These are phyloP conservation scores for Ochropleura leucogaster DNA, from an alignment of 2,888 invertebrate genomes.

Conservation along the genomic window DNA sequence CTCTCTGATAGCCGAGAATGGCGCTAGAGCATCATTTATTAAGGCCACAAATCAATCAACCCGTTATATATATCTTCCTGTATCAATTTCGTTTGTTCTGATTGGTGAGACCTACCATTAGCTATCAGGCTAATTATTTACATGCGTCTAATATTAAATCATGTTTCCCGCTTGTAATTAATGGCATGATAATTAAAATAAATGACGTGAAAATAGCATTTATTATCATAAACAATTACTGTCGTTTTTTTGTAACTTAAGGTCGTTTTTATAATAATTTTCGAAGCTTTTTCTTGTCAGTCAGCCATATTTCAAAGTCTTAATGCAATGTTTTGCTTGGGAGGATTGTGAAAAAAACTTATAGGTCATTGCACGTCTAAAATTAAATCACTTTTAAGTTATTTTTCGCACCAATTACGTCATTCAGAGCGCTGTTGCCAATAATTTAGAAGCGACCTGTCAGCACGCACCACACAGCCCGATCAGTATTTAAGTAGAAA, in stretches of 20 bases:
- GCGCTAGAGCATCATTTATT: constrained; percentile 58
- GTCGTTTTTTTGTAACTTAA: constrained; percentile 3
- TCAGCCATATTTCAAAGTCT: constrained; percentile 40
- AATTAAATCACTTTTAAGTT: constrained; percentile 64
- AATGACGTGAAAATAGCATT: constrained; percentile 50
- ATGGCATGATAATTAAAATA: constrained; percentile 56
- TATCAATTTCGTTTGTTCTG: constrained; percentile 49
- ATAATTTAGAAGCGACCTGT: constrained; percentile 56
- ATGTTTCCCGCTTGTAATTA: constrained; percentile 49
- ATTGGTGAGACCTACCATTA: constrained; percentile 36
- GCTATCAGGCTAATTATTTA: constrained; percentile 55
- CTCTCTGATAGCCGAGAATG: constrained; percentile 55
- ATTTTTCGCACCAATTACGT: constrained; percentile 63
- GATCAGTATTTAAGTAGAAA: constrained; percentile 39
- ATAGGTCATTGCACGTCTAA: constrained; percentile 62
- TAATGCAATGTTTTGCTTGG: constrained; percentile 51
- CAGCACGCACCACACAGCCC: constrained; percentile 10
- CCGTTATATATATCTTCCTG: constrained; percentile 59
- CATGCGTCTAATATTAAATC: constrained; percentile 53
- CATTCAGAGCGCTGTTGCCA: constrained; percentile 58
- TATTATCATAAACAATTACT: constrained; percentile 36
- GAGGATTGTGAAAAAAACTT: constrained; percentile 47
- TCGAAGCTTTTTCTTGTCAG: constrained; percentile 27
- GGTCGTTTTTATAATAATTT: constrained; percentile 20
- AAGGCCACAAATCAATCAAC: constrained; percentile 57